phyloP scores from a whole-genome alignment of 2,113 vertebrate genomes.

The Gavia stellata region DNA sequence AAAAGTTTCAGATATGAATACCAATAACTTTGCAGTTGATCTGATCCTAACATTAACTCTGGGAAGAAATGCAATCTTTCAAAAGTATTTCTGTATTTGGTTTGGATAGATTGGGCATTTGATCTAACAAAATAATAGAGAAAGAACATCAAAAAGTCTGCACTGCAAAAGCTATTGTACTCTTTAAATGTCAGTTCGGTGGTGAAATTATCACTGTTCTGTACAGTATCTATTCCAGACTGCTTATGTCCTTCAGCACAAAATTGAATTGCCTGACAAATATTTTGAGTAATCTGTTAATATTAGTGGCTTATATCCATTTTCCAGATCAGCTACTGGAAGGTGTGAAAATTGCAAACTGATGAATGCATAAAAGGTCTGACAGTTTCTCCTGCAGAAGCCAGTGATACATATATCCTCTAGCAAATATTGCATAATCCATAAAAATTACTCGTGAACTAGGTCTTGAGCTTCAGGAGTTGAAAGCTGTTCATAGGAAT shows the following conservation, averaged over 20 bases:
- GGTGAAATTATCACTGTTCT: neutral
- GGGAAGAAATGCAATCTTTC: neutral
- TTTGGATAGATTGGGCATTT: neutral
- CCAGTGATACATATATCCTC: neutral
- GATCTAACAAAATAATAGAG: neutral
- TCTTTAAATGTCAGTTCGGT: neutral
- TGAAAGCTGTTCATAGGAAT: neutral
- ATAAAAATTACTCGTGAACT: neutral
- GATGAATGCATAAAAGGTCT: accelerated
- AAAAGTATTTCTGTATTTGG: neutral
- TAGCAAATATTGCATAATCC: neutral
- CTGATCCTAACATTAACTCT: neutral
- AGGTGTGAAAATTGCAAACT: neutral
- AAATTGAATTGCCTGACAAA: neutral
- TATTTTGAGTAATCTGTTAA: neutral
- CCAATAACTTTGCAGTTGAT: neutral
- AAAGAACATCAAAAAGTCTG: neutral
- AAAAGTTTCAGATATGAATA: neutral
- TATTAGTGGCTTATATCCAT: neutral
- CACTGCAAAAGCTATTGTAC: neutral
- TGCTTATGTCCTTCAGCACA: neutral
- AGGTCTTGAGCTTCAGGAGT: neutral
- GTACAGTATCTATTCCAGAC: neutral
- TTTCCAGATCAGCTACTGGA: neutral
- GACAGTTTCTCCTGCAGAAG: neutral